Base-by-base conservation (phyloP, 2,797 vertebrate species). In the Pteropus rufus region DNA sequence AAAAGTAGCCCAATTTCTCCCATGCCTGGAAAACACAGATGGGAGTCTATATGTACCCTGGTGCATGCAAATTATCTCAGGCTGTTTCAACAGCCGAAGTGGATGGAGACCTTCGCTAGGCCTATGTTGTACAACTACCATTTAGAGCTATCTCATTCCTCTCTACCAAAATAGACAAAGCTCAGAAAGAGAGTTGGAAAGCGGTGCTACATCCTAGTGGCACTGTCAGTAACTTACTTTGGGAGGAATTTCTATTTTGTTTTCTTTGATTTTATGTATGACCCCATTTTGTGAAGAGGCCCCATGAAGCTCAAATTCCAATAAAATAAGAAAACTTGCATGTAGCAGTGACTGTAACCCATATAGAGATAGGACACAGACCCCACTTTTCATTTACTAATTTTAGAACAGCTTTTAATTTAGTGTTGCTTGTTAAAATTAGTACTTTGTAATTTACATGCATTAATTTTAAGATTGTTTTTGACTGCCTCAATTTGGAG, bases 1-100 rank as follows among this genome's bases (percentile, higher is more conserved):
- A 34, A 96, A 97, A 97, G 95, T 97, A 98, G 96, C 95, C 83
- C 95, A 93, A 60, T 96, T 65, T 97, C 97, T 98, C 96, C 94
- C 77, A 88, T 90, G 97, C 96, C 91, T 93, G 90, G 72, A 77
- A 79, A 0, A 0, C 60, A 39, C 2, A 9, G 83, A 97, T 94
- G 5, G 85, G 9, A 91, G 0, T 23, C 80, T 96, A 7, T 82
- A 26, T 60, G 87, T 91, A 1, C 79, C 84, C 85, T 56, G 83
- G 96, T 82, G 85, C 94, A 97, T 97, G 91, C 93, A 67, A 62
- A 97, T 72, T 87, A 94, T 94, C 60, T 65, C 2, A 0, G 69
- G 58, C 10, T 95, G 16, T 73, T 98, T 97, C 93, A 85, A 49
- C 88, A 89, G 62, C 94, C 95, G 93, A 97, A 95, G 96, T 19